These are phyloP conservation scores for Nettapus auritus DNA, from an alignment of 2,113 vertebrate genomes.

Conservation along the genomic window DNA sequence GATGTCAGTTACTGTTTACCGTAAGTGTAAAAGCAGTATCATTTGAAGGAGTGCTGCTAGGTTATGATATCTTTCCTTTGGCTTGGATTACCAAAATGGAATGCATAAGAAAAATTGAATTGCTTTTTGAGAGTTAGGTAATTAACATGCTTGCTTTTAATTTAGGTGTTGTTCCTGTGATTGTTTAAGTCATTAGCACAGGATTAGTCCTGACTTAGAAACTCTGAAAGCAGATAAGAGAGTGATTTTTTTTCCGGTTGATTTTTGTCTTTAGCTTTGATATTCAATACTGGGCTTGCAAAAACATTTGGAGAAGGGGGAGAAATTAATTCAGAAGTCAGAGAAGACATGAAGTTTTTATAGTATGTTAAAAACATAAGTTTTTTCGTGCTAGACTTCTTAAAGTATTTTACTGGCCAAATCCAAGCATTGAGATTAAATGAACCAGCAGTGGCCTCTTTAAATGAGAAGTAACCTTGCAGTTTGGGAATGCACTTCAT, in stretches of 20 bases:
- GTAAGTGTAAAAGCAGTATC: neutral
- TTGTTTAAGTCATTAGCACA: conserved; percentile 31
- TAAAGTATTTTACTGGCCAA: neutral
- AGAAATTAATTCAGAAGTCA: neutral
- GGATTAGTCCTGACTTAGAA: conserved; percentile 37
- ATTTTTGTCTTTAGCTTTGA: conserved; percentile 10
- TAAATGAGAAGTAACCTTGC: conserved; percentile 9
- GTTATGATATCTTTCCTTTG: neutral
- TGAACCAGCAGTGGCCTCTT: conserved; percentile 49
- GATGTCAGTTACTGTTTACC: neutral
- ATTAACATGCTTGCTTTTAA: conserved; percentile 54
- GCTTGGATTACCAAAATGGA: conserved; percentile 14
- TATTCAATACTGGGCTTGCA: neutral
- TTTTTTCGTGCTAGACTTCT: neutral
- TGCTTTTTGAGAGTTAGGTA: conserved; percentile 30
- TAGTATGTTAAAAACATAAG: neutral
- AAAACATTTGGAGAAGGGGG: neutral
- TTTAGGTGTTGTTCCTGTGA: conserved; percentile 51
- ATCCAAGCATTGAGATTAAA: conserved; percentile 39
- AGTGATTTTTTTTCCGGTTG: conserved; percentile 10
- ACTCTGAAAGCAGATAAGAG: neutral
- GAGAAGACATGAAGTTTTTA: neutral
- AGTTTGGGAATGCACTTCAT: conserved; percentile 32
- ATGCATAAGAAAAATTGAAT: conserved; percentile 1
- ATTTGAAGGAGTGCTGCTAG: neutral